Evolutionary conservation across 2,113 vertebrate species (phyloP).

Genomic region (Oophaga pumilio): DNA sequence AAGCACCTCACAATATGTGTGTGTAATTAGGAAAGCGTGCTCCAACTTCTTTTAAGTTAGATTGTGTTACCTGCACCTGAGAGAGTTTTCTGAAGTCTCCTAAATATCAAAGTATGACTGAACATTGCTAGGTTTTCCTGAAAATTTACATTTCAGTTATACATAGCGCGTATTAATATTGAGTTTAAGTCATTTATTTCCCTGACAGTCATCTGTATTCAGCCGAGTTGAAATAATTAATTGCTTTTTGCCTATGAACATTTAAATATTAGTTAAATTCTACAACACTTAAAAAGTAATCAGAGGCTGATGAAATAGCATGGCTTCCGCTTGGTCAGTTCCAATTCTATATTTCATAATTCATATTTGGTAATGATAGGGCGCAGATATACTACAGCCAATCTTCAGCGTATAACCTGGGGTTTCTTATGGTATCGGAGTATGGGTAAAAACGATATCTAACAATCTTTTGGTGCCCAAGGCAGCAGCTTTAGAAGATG

Average conservation of each 20-base stretch:
- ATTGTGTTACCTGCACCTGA: too few species aligned
- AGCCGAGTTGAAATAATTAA: conserved; percentile 26
- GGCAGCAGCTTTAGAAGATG: too few species aligned
- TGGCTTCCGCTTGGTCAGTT: conserved; percentile 2
- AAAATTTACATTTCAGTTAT: neutral
- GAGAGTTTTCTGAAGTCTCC: too few species aligned
- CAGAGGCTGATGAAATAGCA: conserved; percentile 26
- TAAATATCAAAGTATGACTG: too few species aligned
- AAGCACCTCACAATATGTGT: too few species aligned
- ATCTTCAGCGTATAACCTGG: too few species aligned
- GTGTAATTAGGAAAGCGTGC: too few species aligned
- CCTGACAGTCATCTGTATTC: conserved; percentile 19
- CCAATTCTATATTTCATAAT: conserved; percentile 17
- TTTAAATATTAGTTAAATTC: conserved; percentile 44
- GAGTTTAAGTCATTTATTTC: neutral
- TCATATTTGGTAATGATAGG: neutral
- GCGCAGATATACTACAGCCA: neutral
- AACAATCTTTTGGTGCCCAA: too few species aligned
- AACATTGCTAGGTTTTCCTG: neutral
- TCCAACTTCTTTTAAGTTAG: too few species aligned
- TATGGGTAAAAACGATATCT: neutral
- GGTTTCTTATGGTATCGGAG: neutral
- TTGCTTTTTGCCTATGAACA: conserved; percentile 28
- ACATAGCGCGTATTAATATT: neutral
- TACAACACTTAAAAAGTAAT: conserved; percentile 37